Percentiles rank a stretch among this genome's conserved stretches.
phyloP scores from a whole-genome alignment of 2,113 vertebrate species.

The Clarias batrachus region DNA sequence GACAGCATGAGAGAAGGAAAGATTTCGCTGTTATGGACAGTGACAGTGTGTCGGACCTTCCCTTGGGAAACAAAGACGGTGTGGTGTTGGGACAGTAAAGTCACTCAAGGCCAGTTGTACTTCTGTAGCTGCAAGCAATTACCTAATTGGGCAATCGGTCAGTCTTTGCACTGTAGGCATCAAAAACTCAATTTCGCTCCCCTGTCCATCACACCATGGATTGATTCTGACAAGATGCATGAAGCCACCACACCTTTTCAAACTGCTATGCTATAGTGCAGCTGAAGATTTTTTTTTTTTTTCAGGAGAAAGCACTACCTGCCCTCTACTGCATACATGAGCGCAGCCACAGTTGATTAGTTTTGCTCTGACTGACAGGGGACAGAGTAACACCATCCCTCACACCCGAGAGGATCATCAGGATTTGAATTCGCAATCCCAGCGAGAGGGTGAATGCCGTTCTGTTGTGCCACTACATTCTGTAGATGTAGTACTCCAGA shows the following conservation, averaged over 20 bases:
- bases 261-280: background rate
- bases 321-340: background rate
- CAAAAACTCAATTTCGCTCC: slow-evolving; percentile 22
- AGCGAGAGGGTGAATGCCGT: background rate
- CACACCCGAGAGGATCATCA: background rate
- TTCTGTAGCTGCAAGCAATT: slow-evolving; percentile 52
- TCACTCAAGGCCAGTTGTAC: slow-evolving; percentile 48
- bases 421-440: background rate
- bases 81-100: slow-evolving; percentile 43
- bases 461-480: background rate
- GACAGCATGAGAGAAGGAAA: slow-evolving; percentile 26
- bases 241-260: background rate
- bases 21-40: slow-evolving; percentile 29
- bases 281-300: background rate
- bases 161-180: slow-evolving; percentile 44
- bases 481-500: background rate
- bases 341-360: background rate
- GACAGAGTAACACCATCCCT: background rate
- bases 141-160: slow-evolving; percentile 51
- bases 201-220: background rate
- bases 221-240: background rate
- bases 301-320: background rate
- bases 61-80: slow-evolving; percentile 26
- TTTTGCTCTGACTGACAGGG: background rate
- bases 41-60: slow-evolving; percentile 38